Evolutionary conservation across 2,797 vertebrate species (phyloP).

Genomic region (Peromyscus melanophrys): DNA sequence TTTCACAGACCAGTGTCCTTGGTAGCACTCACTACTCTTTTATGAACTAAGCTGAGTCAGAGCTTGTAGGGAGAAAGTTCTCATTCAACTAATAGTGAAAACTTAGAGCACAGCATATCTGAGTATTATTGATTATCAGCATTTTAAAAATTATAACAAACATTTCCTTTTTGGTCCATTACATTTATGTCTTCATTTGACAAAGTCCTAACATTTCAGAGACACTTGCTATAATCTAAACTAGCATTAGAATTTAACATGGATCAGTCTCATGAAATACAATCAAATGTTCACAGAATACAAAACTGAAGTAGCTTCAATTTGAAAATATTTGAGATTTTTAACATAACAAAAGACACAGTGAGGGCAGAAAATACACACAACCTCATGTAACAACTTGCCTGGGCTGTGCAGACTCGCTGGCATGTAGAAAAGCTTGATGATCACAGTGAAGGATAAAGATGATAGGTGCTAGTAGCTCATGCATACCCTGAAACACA

Average conservation of each 20-base stretch:
- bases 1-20: not conserved
- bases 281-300: constrained; percentile 28
- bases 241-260: constrained; percentile 1
- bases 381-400: constrained; percentile 84
- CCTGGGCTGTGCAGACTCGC: constrained; percentile 97
- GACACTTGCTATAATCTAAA: constrained; percentile 38
- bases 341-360: not conserved
- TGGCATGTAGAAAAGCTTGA: constrained; percentile 98
- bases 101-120: not conserved
- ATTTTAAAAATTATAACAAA: not conserved
- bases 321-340: constrained; percentile 35
- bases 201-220: constrained; percentile 17
- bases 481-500: constrained; percentile 96
- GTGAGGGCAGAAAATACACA: not conserved
- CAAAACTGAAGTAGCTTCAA: not conserved
- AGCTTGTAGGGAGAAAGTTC: not conserved
- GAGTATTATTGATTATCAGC: not conserved
- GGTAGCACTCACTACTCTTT: not conserved
- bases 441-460: constrained; percentile 99
- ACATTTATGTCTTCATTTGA: not conserved
- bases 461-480: constrained; percentile 97
- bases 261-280: constrained; percentile 33
- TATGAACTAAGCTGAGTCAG: not conserved
- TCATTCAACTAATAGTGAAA: not conserved
- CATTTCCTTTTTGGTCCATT: not conserved